phyloP scores from a whole-genome alignment of 2,888 invertebrate species.

The Cordylochernes scorpioides region DNA sequence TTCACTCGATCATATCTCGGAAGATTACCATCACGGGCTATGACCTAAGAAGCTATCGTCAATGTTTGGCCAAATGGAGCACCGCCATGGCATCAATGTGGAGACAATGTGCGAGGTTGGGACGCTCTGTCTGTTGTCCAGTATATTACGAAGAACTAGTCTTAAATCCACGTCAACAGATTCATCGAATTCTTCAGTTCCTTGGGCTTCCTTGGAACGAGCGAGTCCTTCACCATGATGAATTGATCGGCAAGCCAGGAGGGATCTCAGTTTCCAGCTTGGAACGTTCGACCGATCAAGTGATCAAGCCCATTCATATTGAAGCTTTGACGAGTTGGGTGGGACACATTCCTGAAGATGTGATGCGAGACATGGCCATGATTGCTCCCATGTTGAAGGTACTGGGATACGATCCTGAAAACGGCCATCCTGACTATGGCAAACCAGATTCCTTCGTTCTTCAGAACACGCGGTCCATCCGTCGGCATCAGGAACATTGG shows the following conservation, averaged over 20 bases:
- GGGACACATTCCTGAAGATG: conserved; percentile 37
- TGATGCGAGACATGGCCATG: conserved; percentile 68
- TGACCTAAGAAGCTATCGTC: conserved; percentile 69
- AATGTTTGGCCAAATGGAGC: conserved; percentile 90
- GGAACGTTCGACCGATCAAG: conserved; percentile 90
- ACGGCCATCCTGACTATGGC: conserved; percentile 84
- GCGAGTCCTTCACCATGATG: conserved; percentile 84
- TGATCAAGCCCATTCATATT: conserved; percentile 86
- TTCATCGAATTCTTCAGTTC: conserved; percentile 61
- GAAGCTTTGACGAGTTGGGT: conserved; percentile 47
- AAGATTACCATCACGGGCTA: conserved; percentile 82
- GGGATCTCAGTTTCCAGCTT: conserved; percentile 64
- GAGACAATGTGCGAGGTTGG: conserved; percentile 56
- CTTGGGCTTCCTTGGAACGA: conserved; percentile 81
- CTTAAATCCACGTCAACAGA: conserved; percentile 62
- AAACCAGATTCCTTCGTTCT: conserved; percentile 46
- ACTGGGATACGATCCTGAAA: conserved; percentile 72
- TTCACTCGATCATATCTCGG: conserved; percentile 87
- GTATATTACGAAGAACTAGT: conserved; percentile 93
- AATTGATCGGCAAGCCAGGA: conserved; percentile 77
- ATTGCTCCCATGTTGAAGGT: conserved; percentile 80
- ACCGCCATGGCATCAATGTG: conserved; percentile 79
- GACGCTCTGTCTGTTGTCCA: conserved; percentile 35
- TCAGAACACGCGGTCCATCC: conserved; percentile 23
- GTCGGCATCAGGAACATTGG: conserved; percentile 21